Evolutionary conservation across 2,888 invertebrate genomes (phyloP).

Genomic region (Ophion ellenae): DNA sequence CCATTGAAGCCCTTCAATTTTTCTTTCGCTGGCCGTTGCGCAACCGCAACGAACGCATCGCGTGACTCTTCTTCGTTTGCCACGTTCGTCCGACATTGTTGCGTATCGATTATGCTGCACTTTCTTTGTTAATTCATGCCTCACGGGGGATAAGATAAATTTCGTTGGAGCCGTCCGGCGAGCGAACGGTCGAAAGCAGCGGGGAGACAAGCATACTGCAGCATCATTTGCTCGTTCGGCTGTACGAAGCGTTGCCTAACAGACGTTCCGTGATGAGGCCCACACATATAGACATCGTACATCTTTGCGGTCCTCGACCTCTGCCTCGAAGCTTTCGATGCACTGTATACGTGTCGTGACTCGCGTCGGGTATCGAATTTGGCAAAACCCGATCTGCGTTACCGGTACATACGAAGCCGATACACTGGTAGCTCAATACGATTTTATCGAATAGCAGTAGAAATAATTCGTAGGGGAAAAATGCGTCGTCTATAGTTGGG

Average conservation of each 20-base stretch:
- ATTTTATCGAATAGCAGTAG: too few relatives aligned
- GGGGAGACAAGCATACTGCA: slow-evolving; percentile 3
- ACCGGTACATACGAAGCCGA: neutral
- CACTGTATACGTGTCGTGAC: slow-evolving; percentile 28
- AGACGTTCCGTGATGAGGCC: slow-evolving; percentile 40
- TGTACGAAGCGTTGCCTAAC: slow-evolving; percentile 34
- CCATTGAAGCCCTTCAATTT: neutral
- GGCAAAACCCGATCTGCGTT: neutral
- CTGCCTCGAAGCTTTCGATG: slow-evolving; percentile 47
- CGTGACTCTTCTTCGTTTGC: neutral
- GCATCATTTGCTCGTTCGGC: slow-evolving; percentile 38
- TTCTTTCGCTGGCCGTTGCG: neutral
- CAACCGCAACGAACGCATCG: neutral
- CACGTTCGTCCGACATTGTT: slow-evolving; percentile 20
- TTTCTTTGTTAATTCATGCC: slow-evolving; percentile 41
- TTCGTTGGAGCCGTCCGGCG: neutral
- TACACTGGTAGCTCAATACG: too few relatives aligned
- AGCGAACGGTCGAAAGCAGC: neutral
- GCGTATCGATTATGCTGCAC: slow-evolving; percentile 21
- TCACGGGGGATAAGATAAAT: slow-evolving; percentile 16
- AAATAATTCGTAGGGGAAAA: too few relatives aligned
- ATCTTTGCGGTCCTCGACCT: slow-evolving; percentile 16
- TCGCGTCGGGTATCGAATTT: slow-evolving; percentile 26
- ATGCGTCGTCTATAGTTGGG: too few relatives aligned
- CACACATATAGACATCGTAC: slow-evolving; percentile 7